phyloP scores from a whole-genome alignment of 2,797 vertebrate species.

The Syndactyla subalaris region DNA sequence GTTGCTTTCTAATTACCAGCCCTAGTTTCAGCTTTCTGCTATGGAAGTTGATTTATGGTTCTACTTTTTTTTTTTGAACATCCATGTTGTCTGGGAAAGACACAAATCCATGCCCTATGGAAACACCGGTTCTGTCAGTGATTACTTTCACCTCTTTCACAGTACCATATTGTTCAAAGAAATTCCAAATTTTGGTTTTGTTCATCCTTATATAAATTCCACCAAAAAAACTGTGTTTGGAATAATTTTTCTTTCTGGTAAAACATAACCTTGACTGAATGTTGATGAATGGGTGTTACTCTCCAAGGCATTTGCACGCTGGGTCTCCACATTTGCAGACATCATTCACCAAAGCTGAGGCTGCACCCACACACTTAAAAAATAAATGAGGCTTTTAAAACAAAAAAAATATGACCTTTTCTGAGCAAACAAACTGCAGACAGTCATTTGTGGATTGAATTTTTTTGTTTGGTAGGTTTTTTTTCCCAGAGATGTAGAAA shows the following conservation, averaged over 20 bases:
- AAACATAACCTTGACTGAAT: slow-evolving; percentile 88
- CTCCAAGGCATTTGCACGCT: slow-evolving; percentile 74
- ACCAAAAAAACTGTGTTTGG: slow-evolving; percentile 94
- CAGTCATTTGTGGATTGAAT: not conserved
- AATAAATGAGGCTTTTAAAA: not conserved
- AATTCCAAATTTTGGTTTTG: slow-evolving; percentile 87
- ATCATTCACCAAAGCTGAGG: not conserved
- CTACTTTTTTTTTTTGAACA: slow-evolving; percentile 88
- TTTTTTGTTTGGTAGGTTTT: not conserved
- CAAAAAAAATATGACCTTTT: not conserved
- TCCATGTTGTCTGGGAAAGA: slow-evolving; percentile 89
- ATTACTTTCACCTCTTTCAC: slow-evolving; percentile 95
- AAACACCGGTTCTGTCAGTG: slow-evolving; percentile 89
- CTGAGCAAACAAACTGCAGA: not conserved
- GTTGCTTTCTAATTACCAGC: slow-evolving; percentile 91
- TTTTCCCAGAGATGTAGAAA: not conserved
- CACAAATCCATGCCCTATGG: slow-evolving; percentile 93
- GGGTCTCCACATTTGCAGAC: slow-evolving; percentile 60
- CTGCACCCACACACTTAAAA: not conserved
- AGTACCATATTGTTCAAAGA: slow-evolving; percentile 85
- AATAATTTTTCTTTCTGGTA: slow-evolving; percentile 91
- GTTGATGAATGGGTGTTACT: slow-evolving; percentile 64
- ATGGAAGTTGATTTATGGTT: slow-evolving; percentile 90
- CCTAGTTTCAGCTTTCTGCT: slow-evolving; percentile 92
- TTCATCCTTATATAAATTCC: slow-evolving; percentile 90